These are phyloP conservation scores for Brachypterus glaber DNA, from an alignment of 2,888 invertebrate genomes.

Conservation along the genomic window DNA sequence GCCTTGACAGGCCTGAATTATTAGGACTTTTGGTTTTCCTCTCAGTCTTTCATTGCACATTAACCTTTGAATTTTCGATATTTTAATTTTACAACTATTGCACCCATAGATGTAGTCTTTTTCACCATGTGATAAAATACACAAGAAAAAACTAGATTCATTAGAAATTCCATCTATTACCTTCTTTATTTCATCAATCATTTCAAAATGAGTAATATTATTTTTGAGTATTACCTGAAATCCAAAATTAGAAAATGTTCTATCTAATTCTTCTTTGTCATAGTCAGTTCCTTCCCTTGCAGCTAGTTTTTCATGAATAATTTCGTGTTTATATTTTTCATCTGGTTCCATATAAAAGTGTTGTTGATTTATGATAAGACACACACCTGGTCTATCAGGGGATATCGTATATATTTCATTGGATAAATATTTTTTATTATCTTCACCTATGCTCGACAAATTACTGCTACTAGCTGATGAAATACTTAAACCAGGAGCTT, in stretches of 20 bases:
- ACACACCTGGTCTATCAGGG: conserved; percentile 32
- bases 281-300: conserved; percentile 35
- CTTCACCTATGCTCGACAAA: neutral
- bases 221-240: conserved; percentile 31
- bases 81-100: conserved; percentile 42
- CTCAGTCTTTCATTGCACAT: conserved; percentile 37
- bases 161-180: conserved; percentile 26
- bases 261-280: conserved; percentile 32
- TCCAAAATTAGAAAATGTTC: conserved; percentile 36
- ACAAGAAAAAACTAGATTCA: conserved; percentile 39
- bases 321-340: conserved; percentile 8
- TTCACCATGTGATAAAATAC: conserved; percentile 41
- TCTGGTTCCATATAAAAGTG: conserved; percentile 30
- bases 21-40: conserved; percentile 46
- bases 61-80: conserved; percentile 38
- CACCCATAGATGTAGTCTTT: conserved; percentile 44
- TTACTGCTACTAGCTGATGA: neutral
- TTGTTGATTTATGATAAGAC: conserved; percentile 40
- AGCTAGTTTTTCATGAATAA: conserved; percentile 25
- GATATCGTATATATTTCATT: conserved; percentile 29
- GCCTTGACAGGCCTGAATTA: conserved; percentile 52
- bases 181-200: conserved; percentile 27
- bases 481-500: neutral
- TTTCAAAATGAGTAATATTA: conserved; percentile 30
- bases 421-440: conserved; percentile 10